Evolutionary conservation across 23 tunicate species (phyloP).

Genomic region (Halocynthia aurantium): DNA sequence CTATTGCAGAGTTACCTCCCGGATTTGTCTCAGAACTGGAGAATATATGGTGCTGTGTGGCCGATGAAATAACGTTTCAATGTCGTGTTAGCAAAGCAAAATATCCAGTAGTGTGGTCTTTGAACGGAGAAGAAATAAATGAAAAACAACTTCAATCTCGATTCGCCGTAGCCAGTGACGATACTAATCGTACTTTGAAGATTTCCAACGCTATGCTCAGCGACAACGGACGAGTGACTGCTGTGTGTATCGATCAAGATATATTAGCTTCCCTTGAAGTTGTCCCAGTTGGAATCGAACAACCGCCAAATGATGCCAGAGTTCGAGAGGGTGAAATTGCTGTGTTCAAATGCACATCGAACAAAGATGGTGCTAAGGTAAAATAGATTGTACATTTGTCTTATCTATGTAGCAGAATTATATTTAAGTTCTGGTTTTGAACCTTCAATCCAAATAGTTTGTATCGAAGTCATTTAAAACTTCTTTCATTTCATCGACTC

Average conservation of each 20-base stretch:
- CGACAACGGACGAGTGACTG: slow-evolving; percentile 13
- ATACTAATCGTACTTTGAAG: slow-evolving; percentile 9
- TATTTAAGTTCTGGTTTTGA: not conserved
- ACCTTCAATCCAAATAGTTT: not conserved
- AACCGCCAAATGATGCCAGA: slow-evolving; percentile 1
- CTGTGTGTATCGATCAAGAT: not conserved
- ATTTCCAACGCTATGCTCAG: slow-evolving; percentile 13
- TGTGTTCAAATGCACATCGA: slow-evolving; percentile 15
- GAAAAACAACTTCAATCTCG: not conserved
- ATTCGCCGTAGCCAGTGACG: not conserved
- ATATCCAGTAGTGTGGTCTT: slow-evolving; percentile 10
- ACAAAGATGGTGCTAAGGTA: slow-evolving; percentile 27
- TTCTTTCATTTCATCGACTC: too few species aligned
- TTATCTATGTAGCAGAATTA: not conserved
- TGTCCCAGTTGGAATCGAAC: slow-evolving; percentile 18
- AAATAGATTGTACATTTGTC: not conserved
- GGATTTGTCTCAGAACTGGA: slow-evolving; percentile 1
- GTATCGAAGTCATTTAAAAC: not conserved
- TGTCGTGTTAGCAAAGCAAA: slow-evolving; percentile 22
- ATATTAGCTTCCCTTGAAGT: not conserved
- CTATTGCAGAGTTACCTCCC: slow-evolving; percentile 15
- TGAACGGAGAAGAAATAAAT: slow-evolving; percentile 4
- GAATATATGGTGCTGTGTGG: slow-evolving; percentile 12
- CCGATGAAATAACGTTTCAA: slow-evolving; percentile 21
- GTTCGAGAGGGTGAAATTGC: slow-evolving; percentile 4